Evolutionary conservation across 2,113 vertebrate species (phyloP).

Genomic region (Amphiprion percula): DNA sequence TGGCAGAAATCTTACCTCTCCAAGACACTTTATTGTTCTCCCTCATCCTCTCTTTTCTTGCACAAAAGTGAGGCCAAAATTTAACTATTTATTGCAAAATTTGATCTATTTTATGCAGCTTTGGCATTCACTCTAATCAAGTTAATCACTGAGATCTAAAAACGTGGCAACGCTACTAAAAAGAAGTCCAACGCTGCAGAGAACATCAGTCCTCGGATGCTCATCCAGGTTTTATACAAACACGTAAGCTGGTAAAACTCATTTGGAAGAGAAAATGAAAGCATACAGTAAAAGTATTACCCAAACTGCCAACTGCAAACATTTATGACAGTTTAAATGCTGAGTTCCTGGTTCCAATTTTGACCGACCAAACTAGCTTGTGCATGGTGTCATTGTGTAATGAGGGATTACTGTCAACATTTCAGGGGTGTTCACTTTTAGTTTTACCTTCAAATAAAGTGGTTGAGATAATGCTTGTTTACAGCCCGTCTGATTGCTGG

Average conservation of each 20-base stretch:
- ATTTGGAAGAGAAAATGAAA: not conserved
- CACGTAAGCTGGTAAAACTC: not conserved
- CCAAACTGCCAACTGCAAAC: not conserved
- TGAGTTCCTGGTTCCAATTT: not conserved
- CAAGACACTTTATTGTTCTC: not conserved
- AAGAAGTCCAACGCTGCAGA: not conserved
- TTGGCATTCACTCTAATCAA: not conserved
- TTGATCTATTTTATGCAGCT: not conserved
- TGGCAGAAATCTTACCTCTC: not conserved
- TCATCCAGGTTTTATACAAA: not conserved
- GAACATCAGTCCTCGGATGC: too few relatives aligned
- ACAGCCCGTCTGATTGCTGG: not conserved
- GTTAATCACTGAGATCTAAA: not conserved
- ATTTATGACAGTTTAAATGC: conserved; percentile 3
- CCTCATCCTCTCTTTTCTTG: fast-evolving
- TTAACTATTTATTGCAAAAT: too few relatives aligned
- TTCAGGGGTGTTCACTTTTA: not conserved
- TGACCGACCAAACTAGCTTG: not conserved
- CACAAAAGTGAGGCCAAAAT: not conserved
- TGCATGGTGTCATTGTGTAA: not conserved
- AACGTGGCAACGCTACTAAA: not conserved
- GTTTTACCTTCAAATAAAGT: not conserved
- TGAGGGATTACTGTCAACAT: not conserved
- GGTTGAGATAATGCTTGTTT: not conserved
- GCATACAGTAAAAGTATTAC: not conserved